These are phyloP conservation scores for Argyrosomus japonicus DNA, from an alignment of 2,113 vertebrate genomes.

Conservation along the genomic window DNA sequence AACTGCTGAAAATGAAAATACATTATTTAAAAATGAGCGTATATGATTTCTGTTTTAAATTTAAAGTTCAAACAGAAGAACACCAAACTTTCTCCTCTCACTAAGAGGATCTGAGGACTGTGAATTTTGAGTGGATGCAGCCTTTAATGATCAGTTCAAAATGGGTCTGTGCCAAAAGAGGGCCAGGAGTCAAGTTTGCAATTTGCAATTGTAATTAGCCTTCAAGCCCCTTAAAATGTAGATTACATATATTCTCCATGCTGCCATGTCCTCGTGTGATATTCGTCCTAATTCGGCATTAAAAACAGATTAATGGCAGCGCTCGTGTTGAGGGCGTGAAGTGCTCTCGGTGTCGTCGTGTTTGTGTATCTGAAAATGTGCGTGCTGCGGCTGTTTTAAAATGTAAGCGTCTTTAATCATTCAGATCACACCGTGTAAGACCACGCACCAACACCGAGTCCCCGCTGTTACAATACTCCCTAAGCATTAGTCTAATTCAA, in stretches of 20 bases:
- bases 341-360: slow-evolving; percentile 23
- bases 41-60: background rate
- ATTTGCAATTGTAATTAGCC: slow-evolving; percentile 69
- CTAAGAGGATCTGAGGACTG: background rate
- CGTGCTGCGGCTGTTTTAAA: slow-evolving; percentile 53
- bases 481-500: slow-evolving; percentile 33
- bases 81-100: background rate
- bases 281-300: slow-evolving; percentile 40
- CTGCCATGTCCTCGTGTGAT: slow-evolving; percentile 33
- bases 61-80: background rate
- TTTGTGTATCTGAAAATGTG: slow-evolving; percentile 34
- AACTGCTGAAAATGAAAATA: background rate
- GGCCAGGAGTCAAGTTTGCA: slow-evolving; percentile 57
- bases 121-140: slow-evolving; percentile 16
- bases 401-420: slow-evolving; percentile 58
- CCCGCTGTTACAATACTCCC: slow-evolving; percentile 29
- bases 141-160: slow-evolving; percentile 55
- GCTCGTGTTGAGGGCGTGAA: slow-evolving; percentile 25
- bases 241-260: slow-evolving; percentile 42
- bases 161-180: slow-evolving; percentile 36
- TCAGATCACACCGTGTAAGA: slow-evolving; percentile 41
- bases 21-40: background rate
- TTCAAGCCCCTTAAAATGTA: slow-evolving; percentile 58
- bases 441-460: slow-evolving; percentile 28
- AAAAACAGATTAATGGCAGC: slow-evolving; percentile 50